Percentiles rank a stretch among this genome's conserved stretches.
Evolutionary conservation across 2,888 invertebrate genomes (phyloP).

Genomic region (Drosophila prostipennis): DNA sequence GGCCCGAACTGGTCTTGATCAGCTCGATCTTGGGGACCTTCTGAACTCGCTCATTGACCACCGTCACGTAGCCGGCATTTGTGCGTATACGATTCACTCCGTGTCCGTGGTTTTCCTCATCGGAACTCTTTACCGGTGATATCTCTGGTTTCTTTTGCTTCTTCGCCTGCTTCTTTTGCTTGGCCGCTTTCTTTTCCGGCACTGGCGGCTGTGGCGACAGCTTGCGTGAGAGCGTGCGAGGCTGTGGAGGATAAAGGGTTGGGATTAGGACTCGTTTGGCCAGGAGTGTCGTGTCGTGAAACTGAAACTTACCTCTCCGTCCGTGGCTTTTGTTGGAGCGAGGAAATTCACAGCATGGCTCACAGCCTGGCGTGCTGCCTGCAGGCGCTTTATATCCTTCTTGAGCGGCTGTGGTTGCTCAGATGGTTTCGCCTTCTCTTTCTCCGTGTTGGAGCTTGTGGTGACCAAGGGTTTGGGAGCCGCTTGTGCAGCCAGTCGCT

Average conservation of each 20-base stretch:
- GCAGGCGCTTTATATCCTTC: constrained; percentile 61
- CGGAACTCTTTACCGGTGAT: constrained; percentile 57
- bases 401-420: constrained; percentile 21
- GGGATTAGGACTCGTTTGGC: neutral
- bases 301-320: constrained; percentile 32
- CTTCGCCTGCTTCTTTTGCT: constrained; percentile 2
- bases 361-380: constrained; percentile 52
- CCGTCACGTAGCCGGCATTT: constrained; percentile 65
- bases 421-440: neutral
- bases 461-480: neutral
- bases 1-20: constrained; percentile 72
- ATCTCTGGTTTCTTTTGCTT: constrained; percentile 1
- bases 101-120: constrained; percentile 53
- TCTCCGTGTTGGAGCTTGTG: neutral
- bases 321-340: constrained; percentile 10
- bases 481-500: neutral
- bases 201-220: constrained; percentile 50
- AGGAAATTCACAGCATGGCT: constrained; percentile 50
- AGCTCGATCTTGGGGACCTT: constrained; percentile 41
- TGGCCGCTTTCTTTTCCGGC: constrained; percentile 1
- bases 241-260: constrained; percentile 19
- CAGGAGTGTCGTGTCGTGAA: neutral
- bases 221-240: constrained; percentile 52
- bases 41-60: constrained; percentile 3
- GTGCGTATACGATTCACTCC: constrained; percentile 47